Conservation (phyloP, 1,140 invertebrate species). For the Sycophaga agraensis region DNA sequence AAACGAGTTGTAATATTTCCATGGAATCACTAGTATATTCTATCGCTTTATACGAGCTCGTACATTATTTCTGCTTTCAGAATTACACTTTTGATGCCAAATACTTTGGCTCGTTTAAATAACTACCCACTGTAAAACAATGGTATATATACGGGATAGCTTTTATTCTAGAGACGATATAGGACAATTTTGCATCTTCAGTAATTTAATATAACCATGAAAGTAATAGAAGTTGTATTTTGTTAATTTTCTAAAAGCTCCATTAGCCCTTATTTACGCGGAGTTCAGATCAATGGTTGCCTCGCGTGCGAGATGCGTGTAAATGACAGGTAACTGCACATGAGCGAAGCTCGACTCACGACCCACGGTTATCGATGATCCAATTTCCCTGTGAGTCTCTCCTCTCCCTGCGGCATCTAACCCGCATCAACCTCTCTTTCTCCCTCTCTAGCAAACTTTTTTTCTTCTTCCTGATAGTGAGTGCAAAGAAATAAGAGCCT, state of each 20-base stretch:
- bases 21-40: too few relatives aligned
- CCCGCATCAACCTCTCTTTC: neutral
- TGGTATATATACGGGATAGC: neutral
- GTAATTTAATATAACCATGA: conserved; percentile 26
- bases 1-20: too few relatives aligned
- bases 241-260: conserved; percentile 27
- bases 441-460: neutral
- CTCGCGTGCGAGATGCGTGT: conserved; percentile 12
- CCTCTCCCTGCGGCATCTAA: too few relatives aligned
- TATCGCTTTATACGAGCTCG: too few relatives aligned
- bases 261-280: conserved; percentile 18
- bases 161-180: neutral
- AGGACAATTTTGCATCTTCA: neutral
- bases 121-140: too few relatives aligned
- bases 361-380: conserved; percentile 9
- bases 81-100: too few relatives aligned
- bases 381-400: conserved; percentile 1
- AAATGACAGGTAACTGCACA: conserved; percentile 16
- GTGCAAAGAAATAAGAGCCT: conserved; percentile 22
- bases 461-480: conserved; percentile 21
- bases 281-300: conserved; percentile 8
- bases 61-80: too few relatives aligned
- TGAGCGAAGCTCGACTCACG: too few relatives aligned
- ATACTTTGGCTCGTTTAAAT: too few relatives aligned
- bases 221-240: conserved; percentile 14